Evolutionary conservation across 2,888 invertebrate species (phyloP).

Genomic region (Uropetala carovei): DNA sequence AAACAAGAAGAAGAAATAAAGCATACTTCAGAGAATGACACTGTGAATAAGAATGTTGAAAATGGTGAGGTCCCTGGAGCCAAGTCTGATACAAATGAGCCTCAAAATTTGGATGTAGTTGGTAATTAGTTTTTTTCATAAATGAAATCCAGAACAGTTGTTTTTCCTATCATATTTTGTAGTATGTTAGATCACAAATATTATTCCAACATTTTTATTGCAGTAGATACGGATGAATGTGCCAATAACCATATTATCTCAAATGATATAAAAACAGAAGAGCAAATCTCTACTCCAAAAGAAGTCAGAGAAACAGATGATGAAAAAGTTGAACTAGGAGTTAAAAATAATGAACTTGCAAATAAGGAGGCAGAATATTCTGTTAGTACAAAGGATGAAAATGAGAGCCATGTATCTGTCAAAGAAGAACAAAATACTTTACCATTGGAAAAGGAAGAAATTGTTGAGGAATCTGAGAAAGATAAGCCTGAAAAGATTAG

Average conservation of each 20-base stretch:
- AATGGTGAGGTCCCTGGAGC: not conserved
- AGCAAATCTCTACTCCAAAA: constrained; percentile 69
- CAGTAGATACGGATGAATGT: constrained; percentile 65
- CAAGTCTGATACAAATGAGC: not conserved
- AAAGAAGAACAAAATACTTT: not conserved
- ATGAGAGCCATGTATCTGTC: not conserved
- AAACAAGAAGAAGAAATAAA: constrained; percentile 81
- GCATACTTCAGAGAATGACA: not conserved
- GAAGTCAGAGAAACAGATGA: constrained; percentile 68
- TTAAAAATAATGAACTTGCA: not conserved
- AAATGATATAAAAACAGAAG: constrained; percentile 67
- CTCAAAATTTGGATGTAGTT: not conserved
- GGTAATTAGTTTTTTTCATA: not conserved
- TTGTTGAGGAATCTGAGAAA: constrained; percentile 65
- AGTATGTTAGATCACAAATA: not conserved
- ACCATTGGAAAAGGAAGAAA: not conserved
- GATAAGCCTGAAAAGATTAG: constrained; percentile 68
- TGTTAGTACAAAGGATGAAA: constrained; percentile 4
- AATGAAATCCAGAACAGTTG: not conserved
- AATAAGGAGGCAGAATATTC: not conserved
- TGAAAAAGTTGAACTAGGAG: constrained; percentile 44
- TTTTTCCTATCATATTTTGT: not conserved
- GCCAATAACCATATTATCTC: constrained; percentile 66
- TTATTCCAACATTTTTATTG: not conserved
- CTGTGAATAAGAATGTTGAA: not conserved